Evolutionary conservation across 92 coral and sea anemone species (phyloP).

Genomic region (Paramuricea clavata): DNA sequence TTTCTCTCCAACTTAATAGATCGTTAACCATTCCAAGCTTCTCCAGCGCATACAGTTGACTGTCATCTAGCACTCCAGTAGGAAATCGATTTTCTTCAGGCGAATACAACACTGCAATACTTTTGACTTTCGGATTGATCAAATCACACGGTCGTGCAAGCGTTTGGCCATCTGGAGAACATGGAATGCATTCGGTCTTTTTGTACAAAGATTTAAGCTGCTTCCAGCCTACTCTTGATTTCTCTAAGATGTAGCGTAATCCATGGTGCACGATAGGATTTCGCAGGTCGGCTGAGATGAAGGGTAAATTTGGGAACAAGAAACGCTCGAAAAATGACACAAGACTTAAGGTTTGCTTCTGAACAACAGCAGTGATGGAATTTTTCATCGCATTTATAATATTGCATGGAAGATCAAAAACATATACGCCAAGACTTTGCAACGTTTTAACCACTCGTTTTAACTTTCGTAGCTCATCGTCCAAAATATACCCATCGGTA

Average conservation of each 20-base stretch:
- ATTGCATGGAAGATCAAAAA: constrained; percentile 15
- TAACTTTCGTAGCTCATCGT: constrained; percentile 72
- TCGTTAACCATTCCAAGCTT: constrained; percentile 83
- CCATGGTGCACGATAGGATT: constrained; percentile 71
- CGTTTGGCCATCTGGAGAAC: constrained; percentile 65
- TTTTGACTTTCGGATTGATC: constrained; percentile 62
- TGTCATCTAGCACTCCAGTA: constrained; percentile 48
- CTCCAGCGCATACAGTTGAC: constrained; percentile 51
- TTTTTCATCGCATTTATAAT: neutral
- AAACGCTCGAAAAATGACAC: constrained; percentile 23
- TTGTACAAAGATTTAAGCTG: constrained; percentile 19
- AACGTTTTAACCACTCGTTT: constrained; percentile 10
- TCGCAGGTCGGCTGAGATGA: constrained; percentile 38
- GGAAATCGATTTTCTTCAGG: constrained; percentile 82
- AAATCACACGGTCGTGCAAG: constrained; percentile 76
- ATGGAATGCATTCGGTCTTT: constrained; percentile 69
- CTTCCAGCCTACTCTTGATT: constrained; percentile 6
- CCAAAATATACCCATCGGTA: constrained; percentile 74
- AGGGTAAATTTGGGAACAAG: constrained; percentile 17
- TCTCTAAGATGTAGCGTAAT: constrained; percentile 52
- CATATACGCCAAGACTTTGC: neutral
- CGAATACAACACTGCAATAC: constrained; percentile 52
- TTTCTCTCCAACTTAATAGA: constrained; percentile 77
- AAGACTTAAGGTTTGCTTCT: constrained; percentile 67
- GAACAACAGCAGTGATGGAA: constrained; percentile 86